Conservation (phyloP, 2,113 vertebrate genomes). For the Pangasianodon gigas region DNA sequence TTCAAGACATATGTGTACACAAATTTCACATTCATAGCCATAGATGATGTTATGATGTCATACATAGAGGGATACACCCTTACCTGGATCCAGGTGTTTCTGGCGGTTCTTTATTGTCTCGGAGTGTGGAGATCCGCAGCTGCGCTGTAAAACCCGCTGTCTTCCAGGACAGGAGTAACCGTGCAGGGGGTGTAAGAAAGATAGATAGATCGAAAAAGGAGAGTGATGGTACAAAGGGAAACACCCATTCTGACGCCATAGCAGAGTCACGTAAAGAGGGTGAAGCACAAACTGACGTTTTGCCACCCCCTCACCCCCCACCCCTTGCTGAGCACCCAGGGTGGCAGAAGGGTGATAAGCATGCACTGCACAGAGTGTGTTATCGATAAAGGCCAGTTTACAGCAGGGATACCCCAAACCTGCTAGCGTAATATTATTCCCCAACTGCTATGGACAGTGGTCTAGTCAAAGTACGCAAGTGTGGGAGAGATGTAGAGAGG, state of each 20-base stretch:
- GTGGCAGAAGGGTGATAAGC: conserved; percentile 64
- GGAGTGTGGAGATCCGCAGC: conserved; percentile 51
- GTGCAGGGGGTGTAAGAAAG: conserved; percentile 17
- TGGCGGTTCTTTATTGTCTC: conserved; percentile 61
- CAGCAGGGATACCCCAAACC: conserved; percentile 74
- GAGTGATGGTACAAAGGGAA: conserved; percentile 56
- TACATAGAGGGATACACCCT: conserved; percentile 58
- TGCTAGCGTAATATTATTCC: conserved; percentile 19
- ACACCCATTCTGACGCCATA: conserved; percentile 67
- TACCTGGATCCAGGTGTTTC: conserved; percentile 74
- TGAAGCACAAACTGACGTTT: conserved; percentile 33
- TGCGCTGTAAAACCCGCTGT: conserved; percentile 39
- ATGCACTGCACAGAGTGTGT: conserved; percentile 53
- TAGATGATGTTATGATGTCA: background rate
- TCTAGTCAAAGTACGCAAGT: background rate
- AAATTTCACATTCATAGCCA: background rate
- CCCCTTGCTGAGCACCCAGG: conserved; percentile 47
- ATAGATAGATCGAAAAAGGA: conserved; percentile 52
- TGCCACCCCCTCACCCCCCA: conserved; percentile 40
- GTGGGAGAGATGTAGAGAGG: background rate
- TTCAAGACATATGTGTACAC: background rate
- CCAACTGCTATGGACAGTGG: background rate
- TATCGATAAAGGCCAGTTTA: conserved; percentile 73
- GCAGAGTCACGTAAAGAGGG: conserved; percentile 50
- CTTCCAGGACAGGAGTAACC: conserved; percentile 60